phyloP scores from a whole-genome alignment of 2,888 invertebrate genomes.

The Drosophila ezoana region DNA sequence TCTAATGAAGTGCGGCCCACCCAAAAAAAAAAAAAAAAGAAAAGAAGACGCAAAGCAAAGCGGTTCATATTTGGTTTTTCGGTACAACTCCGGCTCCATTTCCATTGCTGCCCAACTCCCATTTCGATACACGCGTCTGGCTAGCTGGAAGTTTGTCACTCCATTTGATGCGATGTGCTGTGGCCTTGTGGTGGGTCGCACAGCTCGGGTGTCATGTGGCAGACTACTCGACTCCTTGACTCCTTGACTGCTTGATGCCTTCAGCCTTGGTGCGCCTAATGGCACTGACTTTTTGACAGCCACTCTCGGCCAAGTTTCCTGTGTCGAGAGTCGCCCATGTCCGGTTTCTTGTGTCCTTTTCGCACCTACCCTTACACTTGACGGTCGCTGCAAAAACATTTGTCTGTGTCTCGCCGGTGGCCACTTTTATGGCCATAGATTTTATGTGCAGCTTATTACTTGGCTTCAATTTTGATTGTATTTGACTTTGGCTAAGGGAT shows the following conservation, averaged over 20 bases:
- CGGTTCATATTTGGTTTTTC: constrained; percentile 8
- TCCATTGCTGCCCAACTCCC: neutral
- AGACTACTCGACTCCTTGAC: constrained; percentile 9
- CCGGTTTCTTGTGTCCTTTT: constrained; percentile 45
- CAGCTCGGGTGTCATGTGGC: constrained; percentile 14
- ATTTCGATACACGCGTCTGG: neutral
- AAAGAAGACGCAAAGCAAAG: neutral
- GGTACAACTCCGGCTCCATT: constrained; percentile 6
- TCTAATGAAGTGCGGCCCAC: constrained; percentile 48
- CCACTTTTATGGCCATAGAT: constrained; percentile 64
- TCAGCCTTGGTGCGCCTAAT: constrained; percentile 64
- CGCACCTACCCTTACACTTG: neutral
- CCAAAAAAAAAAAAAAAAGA: neutral
- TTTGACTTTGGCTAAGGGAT: constrained; percentile 33
- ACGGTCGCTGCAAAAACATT: constrained; percentile 15
- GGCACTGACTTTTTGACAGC: constrained; percentile 82
- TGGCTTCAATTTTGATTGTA: constrained; percentile 47
- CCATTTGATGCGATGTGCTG: constrained; percentile 11
- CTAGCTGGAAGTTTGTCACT: constrained; percentile 50
- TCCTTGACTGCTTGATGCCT: neutral
- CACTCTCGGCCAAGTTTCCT: constrained; percentile 37
- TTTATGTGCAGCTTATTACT: constrained; percentile 66
- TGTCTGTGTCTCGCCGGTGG: constrained; percentile 49
- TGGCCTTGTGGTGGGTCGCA: neutral
- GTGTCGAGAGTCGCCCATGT: constrained; percentile 9